Percentiles rank a stretch among this genome's conserved stretches.
These are phyloP conservation scores for Aplysia californica DNA, from an alignment of 1,140 invertebrate species.

Conservation along the genomic window DNA sequence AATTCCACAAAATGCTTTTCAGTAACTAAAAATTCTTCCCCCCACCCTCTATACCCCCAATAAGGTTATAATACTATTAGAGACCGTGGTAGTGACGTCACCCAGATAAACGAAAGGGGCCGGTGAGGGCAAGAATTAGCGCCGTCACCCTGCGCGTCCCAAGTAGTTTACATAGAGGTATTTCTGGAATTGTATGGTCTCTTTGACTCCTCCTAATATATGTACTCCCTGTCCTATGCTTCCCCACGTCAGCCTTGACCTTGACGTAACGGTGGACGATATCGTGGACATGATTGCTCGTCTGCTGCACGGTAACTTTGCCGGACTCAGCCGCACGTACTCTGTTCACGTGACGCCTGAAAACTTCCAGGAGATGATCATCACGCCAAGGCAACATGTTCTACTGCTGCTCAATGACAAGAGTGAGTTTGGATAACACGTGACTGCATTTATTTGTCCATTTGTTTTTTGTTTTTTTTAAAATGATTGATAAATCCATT, in stretches of 20 bases:
- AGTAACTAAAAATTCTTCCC: no score
- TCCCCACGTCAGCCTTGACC: not conserved
- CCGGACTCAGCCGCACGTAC: constrained; percentile 25
- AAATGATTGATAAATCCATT: not conserved
- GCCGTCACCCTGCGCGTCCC: no score
- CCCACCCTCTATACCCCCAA: no score
- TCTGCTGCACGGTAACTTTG: constrained; percentile 28
- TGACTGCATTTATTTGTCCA: not conserved
- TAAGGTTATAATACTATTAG: no score
- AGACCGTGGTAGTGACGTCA: no score
- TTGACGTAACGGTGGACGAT: constrained; percentile 31
- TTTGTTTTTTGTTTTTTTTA: not conserved
- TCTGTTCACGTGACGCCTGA: constrained; percentile 27
- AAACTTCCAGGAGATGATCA: constrained; percentile 38
- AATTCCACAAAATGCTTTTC: no score
- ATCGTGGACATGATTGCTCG: constrained; percentile 27
- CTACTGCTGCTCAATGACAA: constrained; percentile 34
- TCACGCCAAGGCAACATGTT: constrained; percentile 34
- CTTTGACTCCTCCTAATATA: no score
- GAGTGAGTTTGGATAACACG: constrained; percentile 28
- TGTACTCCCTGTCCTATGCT: not conserved
- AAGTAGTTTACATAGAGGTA: no score
- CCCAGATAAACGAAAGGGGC: no score
- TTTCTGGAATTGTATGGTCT: no score
- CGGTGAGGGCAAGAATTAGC: no score